Base-by-base conservation (phyloP, 2,797 vertebrate species). In the Halcyon smyrnensis region DNA sequence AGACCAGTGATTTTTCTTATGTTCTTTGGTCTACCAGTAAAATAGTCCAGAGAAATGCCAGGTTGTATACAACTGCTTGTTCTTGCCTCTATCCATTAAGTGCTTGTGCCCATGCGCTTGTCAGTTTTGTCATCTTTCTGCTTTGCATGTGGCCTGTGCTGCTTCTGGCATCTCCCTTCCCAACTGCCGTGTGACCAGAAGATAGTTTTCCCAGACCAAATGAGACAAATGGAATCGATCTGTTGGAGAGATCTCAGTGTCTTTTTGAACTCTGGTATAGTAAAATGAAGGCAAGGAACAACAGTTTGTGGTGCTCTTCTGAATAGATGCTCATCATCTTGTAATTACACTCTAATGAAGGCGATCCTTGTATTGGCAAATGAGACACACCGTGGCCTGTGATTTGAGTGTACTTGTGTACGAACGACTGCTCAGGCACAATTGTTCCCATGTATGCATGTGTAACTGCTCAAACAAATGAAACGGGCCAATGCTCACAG, bases 211-310 rank as follows among this genome's bases (percentile, higher is more conserved):
- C 21, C 25, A 73, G 62, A 68, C 23, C 21, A 62, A 84, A 75
- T 34, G 37, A 87, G 41, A 53, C 0, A 2, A 64, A 39, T 18
- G 25, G 30, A 56, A 43, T 48, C 0, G 0, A 6, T 53, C 30
- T 15, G 20, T 53, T 81, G 56, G 34, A 54, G 57, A 54, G 2
- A 28, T 20, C 17, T 50, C n/a, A 15, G 28, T 28, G 15, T 32
- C 36, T 59, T 10, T 51, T 60, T 59, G 39, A 30, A 25, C 21
- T 63, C 43, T 67, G 77, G 12, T 43, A 5, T 32, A 51, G 43
- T 53, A 64, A 84, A 84, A 65, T 12, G 20, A 87, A 53, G 9
- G 8, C 32, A 75, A 57, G 27, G 21, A 57, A 45, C 30, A 75
- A 30, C 5, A 64, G 28, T 34, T 67, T 20, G 9, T 57, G 30